A percentile compares a stretch with the other conserved stretches of the same genome.
Conservation (phyloP, 2,888 invertebrate species). For the Deilephila porcellus region DNA sequence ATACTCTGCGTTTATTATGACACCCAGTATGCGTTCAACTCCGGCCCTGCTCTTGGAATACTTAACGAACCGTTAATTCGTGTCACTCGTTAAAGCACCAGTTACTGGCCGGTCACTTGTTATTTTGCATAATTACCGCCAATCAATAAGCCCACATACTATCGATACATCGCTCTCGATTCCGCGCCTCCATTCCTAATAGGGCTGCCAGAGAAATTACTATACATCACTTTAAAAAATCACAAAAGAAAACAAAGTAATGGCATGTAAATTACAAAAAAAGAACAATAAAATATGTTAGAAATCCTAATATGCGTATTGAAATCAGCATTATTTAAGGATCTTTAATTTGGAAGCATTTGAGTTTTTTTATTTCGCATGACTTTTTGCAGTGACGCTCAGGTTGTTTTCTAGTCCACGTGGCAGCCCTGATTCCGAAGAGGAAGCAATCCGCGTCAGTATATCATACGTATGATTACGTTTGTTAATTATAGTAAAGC, state of each 20-base stretch:
- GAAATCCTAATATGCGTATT: too few relatives aligned
- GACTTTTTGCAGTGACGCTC: neutral
- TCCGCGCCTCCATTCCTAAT: conserved; percentile 18
- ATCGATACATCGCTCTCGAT: conserved; percentile 40
- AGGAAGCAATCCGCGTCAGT: conserved; percentile 17
- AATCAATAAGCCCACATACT: conserved; percentile 70
- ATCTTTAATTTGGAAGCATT: too few relatives aligned
- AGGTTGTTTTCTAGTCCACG: neutral
- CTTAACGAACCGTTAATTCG: conserved; percentile 59
- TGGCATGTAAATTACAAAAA: neutral
- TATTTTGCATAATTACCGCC: conserved; percentile 78
- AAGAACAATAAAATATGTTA: too few relatives aligned
- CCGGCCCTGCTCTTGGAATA: conserved; percentile 33
- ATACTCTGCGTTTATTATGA: neutral
- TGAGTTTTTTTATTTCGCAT: neutral
- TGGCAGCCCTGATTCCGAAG: neutral
- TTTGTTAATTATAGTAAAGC: conserved; percentile 22
- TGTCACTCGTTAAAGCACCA: conserved; percentile 64
- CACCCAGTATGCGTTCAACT: neutral
- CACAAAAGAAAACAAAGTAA: neutral
- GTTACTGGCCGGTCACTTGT: conserved; percentile 57
- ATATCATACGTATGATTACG: conserved; percentile 23
- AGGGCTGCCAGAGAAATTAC: conserved; percentile 10
- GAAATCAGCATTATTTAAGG: too few relatives aligned
- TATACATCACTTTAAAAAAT: neutral